Evolutionary conservation across 1,140 invertebrate genomes (phyloP).

Genomic region (Adoxophyes honmai): DNA sequence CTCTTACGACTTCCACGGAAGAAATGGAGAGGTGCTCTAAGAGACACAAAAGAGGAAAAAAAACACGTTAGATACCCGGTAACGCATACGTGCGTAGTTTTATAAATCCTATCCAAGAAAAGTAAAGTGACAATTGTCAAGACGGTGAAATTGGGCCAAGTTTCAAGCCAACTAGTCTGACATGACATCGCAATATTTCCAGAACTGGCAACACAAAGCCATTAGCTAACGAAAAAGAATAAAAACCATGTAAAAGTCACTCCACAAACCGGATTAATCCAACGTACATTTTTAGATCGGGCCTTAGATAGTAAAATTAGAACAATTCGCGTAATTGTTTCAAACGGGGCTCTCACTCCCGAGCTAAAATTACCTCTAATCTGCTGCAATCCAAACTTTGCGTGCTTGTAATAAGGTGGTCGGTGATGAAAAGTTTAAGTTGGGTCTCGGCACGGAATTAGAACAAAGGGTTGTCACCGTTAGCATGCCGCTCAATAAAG

Average conservation of each 20-base stretch:
- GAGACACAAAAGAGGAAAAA: too few relatives aligned
- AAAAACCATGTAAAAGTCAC: conserved; percentile 17
- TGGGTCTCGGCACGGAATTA: conserved; percentile 33
- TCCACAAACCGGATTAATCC: conserved; percentile 33
- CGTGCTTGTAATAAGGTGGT: background rate
- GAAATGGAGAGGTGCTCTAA: too few relatives aligned
- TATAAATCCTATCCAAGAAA: too few relatives aligned
- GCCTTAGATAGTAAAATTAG: conserved; percentile 45
- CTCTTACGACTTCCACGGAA: too few relatives aligned
- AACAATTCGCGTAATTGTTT: conserved; percentile 40
- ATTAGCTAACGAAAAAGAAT: conserved; percentile 14
- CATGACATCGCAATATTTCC: too few relatives aligned
- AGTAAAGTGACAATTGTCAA: too few relatives aligned
- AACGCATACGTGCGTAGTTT: too few relatives aligned
- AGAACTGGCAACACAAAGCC: background rate
- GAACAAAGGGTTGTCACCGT: conserved; percentile 48
- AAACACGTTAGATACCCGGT: too few relatives aligned
- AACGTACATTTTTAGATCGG: conserved; percentile 29
- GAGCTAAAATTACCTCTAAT: background rate
- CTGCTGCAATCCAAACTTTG: conserved; percentile 17
- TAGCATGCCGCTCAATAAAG: conserved; percentile 42
- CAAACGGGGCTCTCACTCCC: conserved; percentile 28
- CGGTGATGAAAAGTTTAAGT: conserved; percentile 14
- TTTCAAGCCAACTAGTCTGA: too few relatives aligned
- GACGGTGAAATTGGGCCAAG: too few relatives aligned